Evolutionary conservation across 2,888 invertebrate genomes (phyloP).

Genomic region (Eledona agricola): DNA sequence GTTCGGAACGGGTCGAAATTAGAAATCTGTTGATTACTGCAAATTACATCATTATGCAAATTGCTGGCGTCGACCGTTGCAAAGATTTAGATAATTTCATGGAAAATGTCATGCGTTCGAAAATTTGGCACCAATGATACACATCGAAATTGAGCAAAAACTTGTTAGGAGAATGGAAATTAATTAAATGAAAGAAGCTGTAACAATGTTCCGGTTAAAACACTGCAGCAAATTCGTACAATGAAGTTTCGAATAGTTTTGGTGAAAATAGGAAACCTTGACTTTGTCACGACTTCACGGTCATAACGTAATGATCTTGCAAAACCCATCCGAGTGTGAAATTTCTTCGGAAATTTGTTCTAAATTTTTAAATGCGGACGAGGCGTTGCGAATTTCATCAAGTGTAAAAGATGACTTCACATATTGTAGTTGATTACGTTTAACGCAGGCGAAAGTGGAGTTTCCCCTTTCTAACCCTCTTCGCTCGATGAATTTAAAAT

Average conservation of each 20-base stretch:
- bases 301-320: neutral
- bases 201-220: too few species aligned
- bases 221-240: too few species aligned
- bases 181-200: too few species aligned
- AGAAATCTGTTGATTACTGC: conserved; percentile 20
- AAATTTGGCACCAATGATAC: conserved; percentile 1
- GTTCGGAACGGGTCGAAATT: too few species aligned
- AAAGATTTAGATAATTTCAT: conserved; percentile 22
- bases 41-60: conserved; percentile 27
- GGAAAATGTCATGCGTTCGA: conserved; percentile 3
- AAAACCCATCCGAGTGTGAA: conserved; percentile 5
- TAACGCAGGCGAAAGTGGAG: conserved; percentile 16
- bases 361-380: conserved; percentile 11
- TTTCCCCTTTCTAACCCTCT: conserved; percentile 4
- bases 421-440: conserved; percentile 18
- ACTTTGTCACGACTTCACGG: too few species aligned
- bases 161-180: conserved; percentile 23
- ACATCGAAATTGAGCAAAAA: conserved; percentile 26
- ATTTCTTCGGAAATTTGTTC: conserved; percentile 7
- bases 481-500: conserved; percentile 22
- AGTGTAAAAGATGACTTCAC: conserved; percentile 17
- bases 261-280: too few species aligned
- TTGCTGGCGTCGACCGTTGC: conserved; percentile 9
- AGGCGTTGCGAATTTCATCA: conserved; percentile 13
- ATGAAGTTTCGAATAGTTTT: too few species aligned